phyloP scores from a whole-genome alignment of 2,113 vertebrate species.

The Ornithorhynchus anatinus region DNA sequence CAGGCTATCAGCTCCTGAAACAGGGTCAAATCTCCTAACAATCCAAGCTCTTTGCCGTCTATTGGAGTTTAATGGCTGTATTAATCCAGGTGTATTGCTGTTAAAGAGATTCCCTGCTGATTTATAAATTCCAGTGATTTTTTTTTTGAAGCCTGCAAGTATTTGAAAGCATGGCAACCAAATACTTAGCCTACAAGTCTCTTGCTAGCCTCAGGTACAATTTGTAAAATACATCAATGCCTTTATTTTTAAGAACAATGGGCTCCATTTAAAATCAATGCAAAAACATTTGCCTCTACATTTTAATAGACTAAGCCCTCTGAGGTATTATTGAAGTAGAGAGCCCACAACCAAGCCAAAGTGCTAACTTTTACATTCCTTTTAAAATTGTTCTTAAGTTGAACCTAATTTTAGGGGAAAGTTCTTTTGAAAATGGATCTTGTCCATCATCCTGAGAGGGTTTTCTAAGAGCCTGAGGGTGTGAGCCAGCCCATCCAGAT shows the following conservation, averaged over 20 bases:
- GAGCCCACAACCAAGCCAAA: neutral
- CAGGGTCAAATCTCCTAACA: neutral
- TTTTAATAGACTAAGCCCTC: neutral
- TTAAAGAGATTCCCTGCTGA: constrained; percentile 25
- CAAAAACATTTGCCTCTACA: neutral
- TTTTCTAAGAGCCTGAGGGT: neutral
- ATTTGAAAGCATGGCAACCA: neutral
- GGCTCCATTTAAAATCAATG: too few species aligned
- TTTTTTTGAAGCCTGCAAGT: neutral
- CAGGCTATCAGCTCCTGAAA: neutral
- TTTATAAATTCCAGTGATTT: constrained; percentile 36
- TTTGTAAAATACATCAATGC: accelerated
- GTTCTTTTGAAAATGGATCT: too few species aligned
- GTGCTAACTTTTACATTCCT: too few species aligned
- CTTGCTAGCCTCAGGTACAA: accelerated
- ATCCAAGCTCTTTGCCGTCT: constrained; percentile 25
- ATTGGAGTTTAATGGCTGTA: constrained; percentile 35
- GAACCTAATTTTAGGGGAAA: too few species aligned
- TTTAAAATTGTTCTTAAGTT: too few species aligned
- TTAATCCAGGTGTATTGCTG: constrained; percentile 41
- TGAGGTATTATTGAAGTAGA: neutral
- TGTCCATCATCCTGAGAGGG: neutral
- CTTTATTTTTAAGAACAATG: neutral
- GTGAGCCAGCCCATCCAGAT: neutral
- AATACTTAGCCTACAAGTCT: neutral